Conservation (phyloP, 2,113 vertebrate species). For the Indicator indicator region DNA sequence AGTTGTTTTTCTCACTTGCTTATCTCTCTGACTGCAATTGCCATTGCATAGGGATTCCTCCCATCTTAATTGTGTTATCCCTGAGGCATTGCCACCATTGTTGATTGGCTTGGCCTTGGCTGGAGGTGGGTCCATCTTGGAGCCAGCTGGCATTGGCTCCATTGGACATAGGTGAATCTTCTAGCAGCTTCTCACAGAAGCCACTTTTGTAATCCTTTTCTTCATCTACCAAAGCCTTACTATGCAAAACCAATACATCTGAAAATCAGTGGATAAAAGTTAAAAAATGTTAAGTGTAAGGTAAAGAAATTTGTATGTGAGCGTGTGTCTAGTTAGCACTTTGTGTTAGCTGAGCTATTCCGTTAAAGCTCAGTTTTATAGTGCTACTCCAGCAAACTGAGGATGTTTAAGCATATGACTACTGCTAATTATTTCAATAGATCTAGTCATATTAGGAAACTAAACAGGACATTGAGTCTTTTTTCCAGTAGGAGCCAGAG, state of each 20-base stretch:
- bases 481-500: not conserved
- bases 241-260: rapidly evolving
- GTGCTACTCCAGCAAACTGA: not conserved
- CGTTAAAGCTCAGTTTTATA: not conserved
- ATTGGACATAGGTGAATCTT: not conserved
- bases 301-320: not conserved
- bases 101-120: not conserved
- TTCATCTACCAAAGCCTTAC: not conserved
- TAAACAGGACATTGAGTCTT: not conserved
- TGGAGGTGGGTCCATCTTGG: not conserved
- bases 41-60: not conserved
- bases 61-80: not conserved
- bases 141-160: not conserved
- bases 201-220: no score
- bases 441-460: not conserved
- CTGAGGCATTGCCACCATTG: rapidly evolving
- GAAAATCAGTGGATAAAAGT: not conserved
- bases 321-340: not conserved
- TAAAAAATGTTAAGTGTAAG: not conserved
- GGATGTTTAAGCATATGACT: not conserved
- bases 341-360: not conserved
- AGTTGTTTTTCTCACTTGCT: no score
- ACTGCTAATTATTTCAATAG: not conserved
- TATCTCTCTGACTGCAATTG: not conserved
- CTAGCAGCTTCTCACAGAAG: not conserved